Conservation (phyloP, 2,888 invertebrate species). For the Byasa hedistus region DNA sequence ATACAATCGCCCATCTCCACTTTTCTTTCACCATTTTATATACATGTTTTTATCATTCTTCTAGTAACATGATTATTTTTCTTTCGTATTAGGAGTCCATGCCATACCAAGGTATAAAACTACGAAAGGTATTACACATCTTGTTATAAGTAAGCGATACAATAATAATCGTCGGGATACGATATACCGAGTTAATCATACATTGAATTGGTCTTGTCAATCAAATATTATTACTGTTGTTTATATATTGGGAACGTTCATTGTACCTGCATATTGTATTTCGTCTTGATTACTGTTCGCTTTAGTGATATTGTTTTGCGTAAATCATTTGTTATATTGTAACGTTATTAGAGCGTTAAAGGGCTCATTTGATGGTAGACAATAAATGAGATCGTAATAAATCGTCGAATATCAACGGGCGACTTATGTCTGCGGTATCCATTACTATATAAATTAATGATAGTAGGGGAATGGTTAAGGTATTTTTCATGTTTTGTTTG, state of each 20-base stretch:
- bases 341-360: slow-evolving; percentile 26
- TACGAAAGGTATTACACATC: slow-evolving; percentile 1
- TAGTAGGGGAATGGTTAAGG: background rate
- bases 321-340: slow-evolving; percentile 27
- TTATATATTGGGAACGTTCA: slow-evolving; percentile 7
- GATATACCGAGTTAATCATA: slow-evolving; percentile 24
- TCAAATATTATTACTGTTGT: slow-evolving; percentile 27
- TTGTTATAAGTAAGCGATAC: slow-evolving; percentile 12
- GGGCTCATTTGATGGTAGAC: slow-evolving; percentile 14
- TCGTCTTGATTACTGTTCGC: slow-evolving; percentile 25
- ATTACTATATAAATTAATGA: slow-evolving; percentile 5
- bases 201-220: slow-evolving; percentile 26
- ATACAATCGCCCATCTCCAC: too few relatives aligned
- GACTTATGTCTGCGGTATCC: slow-evolving; percentile 4
- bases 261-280: slow-evolving; percentile 29
- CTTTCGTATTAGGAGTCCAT: too few relatives aligned
- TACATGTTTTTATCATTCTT: too few relatives aligned
- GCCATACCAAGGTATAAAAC: background rate
- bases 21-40: too few relatives aligned
- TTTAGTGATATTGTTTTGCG: slow-evolving; percentile 18
- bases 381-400: slow-evolving; percentile 22
- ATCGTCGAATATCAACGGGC: slow-evolving; percentile 8
- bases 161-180: slow-evolving; percentile 18
- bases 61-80: too few relatives aligned
- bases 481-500: background rate